Conservation (phyloP, 2,113 vertebrate genomes). For the Microcebus griseorufus region DNA sequence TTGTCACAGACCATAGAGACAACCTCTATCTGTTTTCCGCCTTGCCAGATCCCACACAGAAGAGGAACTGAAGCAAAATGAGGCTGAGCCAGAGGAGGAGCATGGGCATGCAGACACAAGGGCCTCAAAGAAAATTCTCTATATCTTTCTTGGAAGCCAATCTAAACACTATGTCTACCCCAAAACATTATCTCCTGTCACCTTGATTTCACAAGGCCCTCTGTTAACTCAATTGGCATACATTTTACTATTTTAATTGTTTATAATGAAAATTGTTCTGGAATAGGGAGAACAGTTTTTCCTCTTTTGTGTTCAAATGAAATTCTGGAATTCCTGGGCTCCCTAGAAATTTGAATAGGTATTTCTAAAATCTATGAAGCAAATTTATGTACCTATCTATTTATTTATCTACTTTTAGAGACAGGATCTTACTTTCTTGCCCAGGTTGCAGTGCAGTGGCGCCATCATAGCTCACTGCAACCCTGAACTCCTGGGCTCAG, state of each 20-base stretch:
- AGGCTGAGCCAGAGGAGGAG: not conserved
- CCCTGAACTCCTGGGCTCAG: too few relatives aligned
- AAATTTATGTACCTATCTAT: not conserved
- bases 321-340: not conserved
- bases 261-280: not conserved
- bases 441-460: too few relatives aligned
- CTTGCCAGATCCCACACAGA: not conserved
- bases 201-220: not conserved
- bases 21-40: not conserved
- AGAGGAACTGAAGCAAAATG: not conserved
- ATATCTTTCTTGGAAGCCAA: conserved; percentile 1
- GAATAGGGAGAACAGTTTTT: not conserved
- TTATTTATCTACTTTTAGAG: too few relatives aligned
- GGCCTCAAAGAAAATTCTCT: not conserved
- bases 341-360: not conserved
- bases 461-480: too few relatives aligned
- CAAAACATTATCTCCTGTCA: not conserved
- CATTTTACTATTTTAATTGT: conserved; percentile 3
- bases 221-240: not conserved
- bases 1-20: not conserved
- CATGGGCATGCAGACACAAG: not conserved
- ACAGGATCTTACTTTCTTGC: too few relatives aligned
- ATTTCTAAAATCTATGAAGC: not conserved
- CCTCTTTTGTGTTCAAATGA: not conserved
- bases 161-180: not conserved